Evolutionary conservation across 1,140 invertebrate genomes (phyloP).

Genomic region (Pseudoatta argentina): DNA sequence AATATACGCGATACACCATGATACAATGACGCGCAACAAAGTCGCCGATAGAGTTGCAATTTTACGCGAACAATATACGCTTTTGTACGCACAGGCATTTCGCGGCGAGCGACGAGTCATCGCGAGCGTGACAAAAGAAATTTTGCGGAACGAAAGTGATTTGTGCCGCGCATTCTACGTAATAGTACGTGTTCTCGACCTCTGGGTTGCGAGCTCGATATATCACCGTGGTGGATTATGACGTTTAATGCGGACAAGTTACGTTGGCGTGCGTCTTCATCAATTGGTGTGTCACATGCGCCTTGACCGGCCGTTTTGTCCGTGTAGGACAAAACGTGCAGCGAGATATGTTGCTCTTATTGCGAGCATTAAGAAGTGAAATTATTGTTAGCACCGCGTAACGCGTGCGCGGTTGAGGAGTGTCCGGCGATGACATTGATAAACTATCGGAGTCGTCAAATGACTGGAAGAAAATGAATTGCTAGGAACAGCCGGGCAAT

Average conservation of each 20-base stretch:
- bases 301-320: constrained; percentile 16
- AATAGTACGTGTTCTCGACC: constrained; percentile 49
- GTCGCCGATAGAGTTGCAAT: constrained; percentile 33
- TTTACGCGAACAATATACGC: constrained; percentile 29
- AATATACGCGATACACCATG: neutral
- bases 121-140: constrained; percentile 50
- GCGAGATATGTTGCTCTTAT: constrained; percentile 33
- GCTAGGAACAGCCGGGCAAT: neutral
- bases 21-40: constrained; percentile 25
- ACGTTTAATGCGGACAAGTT: constrained; percentile 72
- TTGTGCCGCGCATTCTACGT: constrained; percentile 48
- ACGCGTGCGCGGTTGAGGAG: constrained; percentile 21
- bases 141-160: constrained; percentile 71
- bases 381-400: constrained; percentile 61
- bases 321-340: constrained; percentile 37
- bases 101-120: constrained; percentile 47
- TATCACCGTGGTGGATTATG: constrained; percentile 66
- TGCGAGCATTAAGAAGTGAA: constrained; percentile 64
- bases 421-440: constrained; percentile 34
- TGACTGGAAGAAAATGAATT: neutral
- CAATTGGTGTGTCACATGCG: constrained; percentile 56
- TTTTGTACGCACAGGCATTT: constrained; percentile 4
- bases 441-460: constrained; percentile 2
- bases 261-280: constrained; percentile 72
- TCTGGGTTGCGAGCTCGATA: constrained; percentile 60